Evolutionary conservation across 53 echinoderm and acorn worm species (phyloP), one percentile per base, ranked within the genome.

Genomic region (Paelopatides confundens): DNA sequence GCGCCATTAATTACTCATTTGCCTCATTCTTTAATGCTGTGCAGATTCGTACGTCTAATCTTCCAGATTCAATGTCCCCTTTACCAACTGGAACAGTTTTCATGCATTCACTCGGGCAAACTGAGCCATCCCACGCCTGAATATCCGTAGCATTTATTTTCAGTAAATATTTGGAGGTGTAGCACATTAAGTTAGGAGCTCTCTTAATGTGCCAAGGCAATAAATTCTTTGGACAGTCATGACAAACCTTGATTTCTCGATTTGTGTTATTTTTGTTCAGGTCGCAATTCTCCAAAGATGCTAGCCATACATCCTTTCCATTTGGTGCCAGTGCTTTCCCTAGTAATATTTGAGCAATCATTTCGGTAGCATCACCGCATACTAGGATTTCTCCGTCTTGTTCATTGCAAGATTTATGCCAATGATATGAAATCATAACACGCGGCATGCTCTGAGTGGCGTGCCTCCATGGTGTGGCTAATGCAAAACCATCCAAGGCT

Each of bases 91-190:
- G 52, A 2, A 11, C 15, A 33, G 12, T 79, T 21, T 51, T 47
- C 79, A 79, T 79, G 17, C 79, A 79, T 29, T 50, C 51, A 10
- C 18, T 31, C 3, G 79, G 79, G 32, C 79, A 79, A 53, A 30
- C 52, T 7, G 52, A 50, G 17, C 79, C 79, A 9, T 79, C 54
- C 79, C 79, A 79, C 3, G 48, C 79, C 31, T 79, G 31, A 4
- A 51, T 50, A 33, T 51, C 28, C 15, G 26, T 79, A 26, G 6
- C 31, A 21, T 13, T 4, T 24, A 11, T 13, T 12, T 5, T 1
- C 21, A 14, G 7, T 13, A 79, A 23, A 9, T 15, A 28, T 17
- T 2, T 18, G 23, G 54, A 31, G 3, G 79, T 31, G 6, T 9
- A 13, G 37, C 68, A 67, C 0, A 33, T 67, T 31, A 67, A 18